A percentile compares a stretch with the other conserved stretches of the same genome.
Conservation (phyloP, 2,888 invertebrate genomes). For the Automeris io region DNA sequence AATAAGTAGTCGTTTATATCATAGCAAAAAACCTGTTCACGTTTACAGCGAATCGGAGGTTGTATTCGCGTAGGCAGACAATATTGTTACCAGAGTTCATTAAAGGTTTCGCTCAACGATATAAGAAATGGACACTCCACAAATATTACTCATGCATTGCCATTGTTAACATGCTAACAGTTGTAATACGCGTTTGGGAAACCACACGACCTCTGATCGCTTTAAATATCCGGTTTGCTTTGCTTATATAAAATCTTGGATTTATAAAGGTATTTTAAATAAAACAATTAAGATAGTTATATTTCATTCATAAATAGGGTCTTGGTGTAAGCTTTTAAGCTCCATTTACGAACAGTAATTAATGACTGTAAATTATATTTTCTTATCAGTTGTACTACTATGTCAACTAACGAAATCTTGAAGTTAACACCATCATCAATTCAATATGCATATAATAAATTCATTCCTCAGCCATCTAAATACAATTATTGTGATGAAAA, state of each 20-base stretch:
- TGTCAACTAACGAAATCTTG: too few relatives aligned
- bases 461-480: too few relatives aligned
- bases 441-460: too few relatives aligned
- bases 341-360: too few relatives aligned
- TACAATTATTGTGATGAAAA: too few relatives aligned
- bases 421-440: too few relatives aligned
- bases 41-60: slow-evolving; percentile 60
- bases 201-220: slow-evolving; percentile 20
- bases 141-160: slow-evolving; percentile 35
- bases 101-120: slow-evolving; percentile 30
- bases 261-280: neutral
- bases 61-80: slow-evolving; percentile 47
- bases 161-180: slow-evolving; percentile 9
- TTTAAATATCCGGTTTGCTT: slow-evolving; percentile 19
- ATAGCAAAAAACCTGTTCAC: slow-evolving; percentile 64
- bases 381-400: too few relatives aligned
- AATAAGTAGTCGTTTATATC: slow-evolving; percentile 55
- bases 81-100: slow-evolving; percentile 47
- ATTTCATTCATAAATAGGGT: too few relatives aligned
- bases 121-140: slow-evolving; percentile 24
- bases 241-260: neutral
- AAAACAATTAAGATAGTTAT: too few relatives aligned
- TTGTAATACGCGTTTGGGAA: slow-evolving; percentile 18
- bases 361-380: too few relatives aligned
- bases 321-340: too few relatives aligned